Evolutionary conservation across 2,888 invertebrate species (phyloP).

Genomic region (Nomada ruficornis): DNA sequence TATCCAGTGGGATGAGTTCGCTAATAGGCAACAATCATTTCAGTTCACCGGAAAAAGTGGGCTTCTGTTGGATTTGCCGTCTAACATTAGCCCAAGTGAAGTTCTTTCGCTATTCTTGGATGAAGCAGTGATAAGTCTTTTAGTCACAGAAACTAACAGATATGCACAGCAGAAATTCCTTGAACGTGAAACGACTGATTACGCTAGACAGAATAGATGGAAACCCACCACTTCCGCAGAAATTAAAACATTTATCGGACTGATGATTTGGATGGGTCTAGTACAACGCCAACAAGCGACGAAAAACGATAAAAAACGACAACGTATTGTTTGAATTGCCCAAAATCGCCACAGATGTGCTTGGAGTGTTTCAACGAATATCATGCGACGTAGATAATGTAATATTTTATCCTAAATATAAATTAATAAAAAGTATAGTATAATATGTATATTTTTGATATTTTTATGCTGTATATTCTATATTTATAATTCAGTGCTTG

Average conservation of each 20-base stretch:
- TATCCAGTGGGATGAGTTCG: constrained; percentile 54
- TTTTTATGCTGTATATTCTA: too few relatives aligned
- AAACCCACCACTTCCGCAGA: constrained; percentile 63
- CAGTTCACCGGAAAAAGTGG: constrained; percentile 43
- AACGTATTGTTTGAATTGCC: too few relatives aligned
- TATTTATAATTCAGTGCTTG: too few relatives aligned
- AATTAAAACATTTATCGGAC: constrained; percentile 66
- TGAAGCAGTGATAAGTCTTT: constrained; percentile 54
- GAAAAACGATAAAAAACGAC: too few relatives aligned
- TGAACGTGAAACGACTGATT: background rate
- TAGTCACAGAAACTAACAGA: constrained; percentile 41
- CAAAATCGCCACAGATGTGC: too few relatives aligned
- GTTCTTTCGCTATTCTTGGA: constrained; percentile 49
- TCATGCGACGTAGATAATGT: too few relatives aligned
- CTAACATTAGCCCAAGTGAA: constrained; percentile 44
- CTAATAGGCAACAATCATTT: constrained; percentile 39
- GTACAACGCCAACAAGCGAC: too few relatives aligned
- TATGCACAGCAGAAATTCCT: constrained; percentile 62
- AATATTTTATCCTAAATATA: too few relatives aligned
- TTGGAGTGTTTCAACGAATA: too few relatives aligned
- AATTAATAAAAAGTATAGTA: too few relatives aligned
- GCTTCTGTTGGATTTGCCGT: constrained; percentile 53
- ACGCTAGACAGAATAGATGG: constrained; percentile 51
- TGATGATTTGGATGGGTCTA: constrained; percentile 64
- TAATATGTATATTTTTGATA: too few relatives aligned